Evolutionary conservation across 2,888 invertebrate genomes (phyloP), one percentile per base, ranked within the genome.

Genomic region (Notodonta dromedarius): DNA sequence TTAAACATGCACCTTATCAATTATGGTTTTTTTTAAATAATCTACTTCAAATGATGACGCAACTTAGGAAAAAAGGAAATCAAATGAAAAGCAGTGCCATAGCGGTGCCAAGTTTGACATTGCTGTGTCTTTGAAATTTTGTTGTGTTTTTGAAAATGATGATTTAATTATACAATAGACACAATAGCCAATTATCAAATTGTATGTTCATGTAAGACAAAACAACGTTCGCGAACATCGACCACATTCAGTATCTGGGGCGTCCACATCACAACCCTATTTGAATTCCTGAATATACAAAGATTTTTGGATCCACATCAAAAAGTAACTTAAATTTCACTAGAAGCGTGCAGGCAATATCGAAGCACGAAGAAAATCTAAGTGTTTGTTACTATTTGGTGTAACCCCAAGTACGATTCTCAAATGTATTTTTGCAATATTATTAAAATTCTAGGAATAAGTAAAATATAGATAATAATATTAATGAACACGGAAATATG

Each of bases 181-280:
- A 4, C 11, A 11, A 42, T 4, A 0, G 11, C 9, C 12, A 12
- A 42, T 9, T 46, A 46, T 46, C 8, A 9, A 42, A 13, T n/a
- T 46, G 1, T 4, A 46, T n/a, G 42, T 12, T 42, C 24, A 24
- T 24, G 11, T 12, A 78, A 82, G 87, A 90, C 90, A 90, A 89
- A 89, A 87, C 89, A 89, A 81, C 80, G 85, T 72, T 66, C 81
- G 86, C 86, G 84, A 86, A 90, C 88, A 88, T 89, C 86, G 89
- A 90, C 88, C 88, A 89, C 84, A 83, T 78, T 71, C 65, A 78
- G 73, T 78, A 74, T 74, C 69, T 73, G 59, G 69, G 79, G 81
- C 85, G 84, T 80, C 81, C 86, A 87, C 86, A 88, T 86, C 80
- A 80, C 76, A 73, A 66, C 56, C 55, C 24, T 51, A 61, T 24